These are phyloP conservation scores for Onychomys leucogaster DNA, from an alignment of 2,797 vertebrate genomes.

Conservation along the genomic window DNA sequence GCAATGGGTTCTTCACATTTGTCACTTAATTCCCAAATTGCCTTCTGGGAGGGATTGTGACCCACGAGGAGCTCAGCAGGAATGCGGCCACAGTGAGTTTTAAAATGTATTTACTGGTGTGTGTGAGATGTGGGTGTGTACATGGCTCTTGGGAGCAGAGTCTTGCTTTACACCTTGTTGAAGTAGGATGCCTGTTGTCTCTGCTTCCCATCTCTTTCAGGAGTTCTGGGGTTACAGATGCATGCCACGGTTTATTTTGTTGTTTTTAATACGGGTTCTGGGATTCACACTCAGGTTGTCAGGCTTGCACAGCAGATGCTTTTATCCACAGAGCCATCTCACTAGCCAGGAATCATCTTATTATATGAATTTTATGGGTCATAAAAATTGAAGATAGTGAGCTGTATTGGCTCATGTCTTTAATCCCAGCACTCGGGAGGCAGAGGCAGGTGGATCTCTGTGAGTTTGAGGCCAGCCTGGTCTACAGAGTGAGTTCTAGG, in stretches of 20 bases:
- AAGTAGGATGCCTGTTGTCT: background rate
- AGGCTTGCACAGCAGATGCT: background rate
- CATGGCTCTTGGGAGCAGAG: background rate
- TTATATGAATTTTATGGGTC: background rate
- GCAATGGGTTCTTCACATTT: background rate
- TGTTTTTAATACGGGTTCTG: background rate
- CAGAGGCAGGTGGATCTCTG: background rate
- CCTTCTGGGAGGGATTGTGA: background rate
- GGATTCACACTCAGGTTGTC: background rate
- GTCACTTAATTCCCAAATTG: background rate
- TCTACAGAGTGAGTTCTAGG: background rate
- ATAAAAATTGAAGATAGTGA: background rate
- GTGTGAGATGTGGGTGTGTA: background rate
- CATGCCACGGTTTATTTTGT: background rate
- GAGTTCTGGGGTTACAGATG: background rate
- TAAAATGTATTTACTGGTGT: background rate
- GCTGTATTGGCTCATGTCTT: background rate
- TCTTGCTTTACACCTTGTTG: background rate
- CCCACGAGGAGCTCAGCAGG: too few species aligned
- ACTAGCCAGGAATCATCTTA: background rate
- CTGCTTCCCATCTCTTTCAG: background rate
- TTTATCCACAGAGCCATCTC: background rate
- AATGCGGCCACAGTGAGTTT: too few species aligned
- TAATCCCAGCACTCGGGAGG: background rate
- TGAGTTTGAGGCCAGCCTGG: background rate